Evolutionary conservation across 2,888 invertebrate species (phyloP), one percentile per base, ranked within the genome.

Genomic region (Gortyna flavago): DNA sequence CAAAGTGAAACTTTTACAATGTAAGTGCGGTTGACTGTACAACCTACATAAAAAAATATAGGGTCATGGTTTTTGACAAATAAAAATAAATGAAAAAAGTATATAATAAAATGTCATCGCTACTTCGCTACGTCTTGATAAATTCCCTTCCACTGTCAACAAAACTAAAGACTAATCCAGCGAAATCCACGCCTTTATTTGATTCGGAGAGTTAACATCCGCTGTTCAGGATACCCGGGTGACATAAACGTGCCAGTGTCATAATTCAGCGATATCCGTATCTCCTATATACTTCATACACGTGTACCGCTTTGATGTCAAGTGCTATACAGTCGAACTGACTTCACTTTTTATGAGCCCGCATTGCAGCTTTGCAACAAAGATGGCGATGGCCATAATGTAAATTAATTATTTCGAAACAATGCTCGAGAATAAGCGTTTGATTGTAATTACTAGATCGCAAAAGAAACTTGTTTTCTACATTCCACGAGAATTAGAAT

Each of bases 341-440:
- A 51, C 41, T 73, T 67, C 48, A 35, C 57, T 83, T 72, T 72
- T 62, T 79, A 62, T 51, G 38, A 77, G 68, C 44, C 79, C 41
- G 18, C 29, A 62, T 38, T 72, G 48, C 35, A 64, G 44, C 16
- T 65, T 44, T 69, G 35, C 44, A 57, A 62, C 41, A 75, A 75
- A 79, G 38, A 54, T 65, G 65, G 48, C 44, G 32, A 75, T 71
- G n/a, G 57, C 59, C 67, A 69, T n/a, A 67, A 75, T 38, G 48
- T 59, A 25, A 16, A 59, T 35, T 9, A 51, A 75, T n/a, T 11
- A 61, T 67, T 76, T 71, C 41, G 8, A 69, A 76, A 76, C 51
- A 68, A 76, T 62, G n/a, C 13, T 38, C 29, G n/a, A 25, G 11
- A 16, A 61, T 25, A 18, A 54, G 6, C 9, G 5, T 29, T 41